Evolutionary conservation across 2,797 vertebrate species (phyloP), one percentile per base, ranked within the genome.

Genomic region (Poecile montanus): DNA sequence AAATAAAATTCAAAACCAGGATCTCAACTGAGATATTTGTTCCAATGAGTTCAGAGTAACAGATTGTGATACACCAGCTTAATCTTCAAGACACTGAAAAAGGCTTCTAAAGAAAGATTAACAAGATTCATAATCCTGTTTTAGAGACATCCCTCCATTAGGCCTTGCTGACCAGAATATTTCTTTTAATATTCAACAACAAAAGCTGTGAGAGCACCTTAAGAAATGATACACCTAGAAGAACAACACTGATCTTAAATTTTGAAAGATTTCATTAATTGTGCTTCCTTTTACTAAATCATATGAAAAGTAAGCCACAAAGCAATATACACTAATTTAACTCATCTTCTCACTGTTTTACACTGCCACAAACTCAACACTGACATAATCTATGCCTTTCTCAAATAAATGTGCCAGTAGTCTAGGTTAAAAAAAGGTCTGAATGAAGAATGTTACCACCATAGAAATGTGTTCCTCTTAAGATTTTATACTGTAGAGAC

Each of bases 241-340:
- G 40, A 92, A 62, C 42, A 75, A 50, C 1, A 7, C 0, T 68
- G 30, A 91, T 63, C 65, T 72, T 81, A 34, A 78, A 60, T 3
- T 85, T 56, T 60, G 75, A 88, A 73, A 51, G n/a, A 53, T 60
- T 84, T 65, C 76, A 76, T 75, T 89, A 85, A 66, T 63, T 9
- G 1, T 27, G 23, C 27, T 94, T 88, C 50, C 27, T 81, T 90
- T 67, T 76, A 88, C 60, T 84, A 84, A 81, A 53, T 45, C 66
- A 38, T 47, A 81, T 44, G 86, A 91, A 92, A 92, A 93, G 34
- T 61, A 85, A 91, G 32, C 73, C 91, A 90, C 91, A 93, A 95
- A 84, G 79, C 77, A 90, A 60, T 66, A 70, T 29, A 81, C 34
- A 15, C 1, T 6, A 78, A 76, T 66, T 88, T 63, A 79, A 93